phyloP scores from a whole-genome alignment of 2,888 invertebrate species.

The Lagria hirta region DNA sequence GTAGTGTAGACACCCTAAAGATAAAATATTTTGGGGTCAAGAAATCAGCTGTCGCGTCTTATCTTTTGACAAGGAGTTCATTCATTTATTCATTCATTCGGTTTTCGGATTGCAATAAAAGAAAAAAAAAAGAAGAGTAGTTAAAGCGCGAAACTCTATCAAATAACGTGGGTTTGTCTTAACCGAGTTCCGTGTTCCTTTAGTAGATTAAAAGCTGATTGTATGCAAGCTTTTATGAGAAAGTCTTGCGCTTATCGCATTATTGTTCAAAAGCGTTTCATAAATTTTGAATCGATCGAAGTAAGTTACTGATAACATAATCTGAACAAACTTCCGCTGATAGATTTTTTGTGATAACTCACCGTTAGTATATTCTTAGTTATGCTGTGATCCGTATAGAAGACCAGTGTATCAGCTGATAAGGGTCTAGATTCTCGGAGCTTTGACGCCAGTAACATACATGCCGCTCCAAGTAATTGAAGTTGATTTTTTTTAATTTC shows the following conservation, averaged over 20 bases:
- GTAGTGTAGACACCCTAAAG: constrained; percentile 4
- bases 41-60: constrained; percentile 39
- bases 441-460: constrained; percentile 91
- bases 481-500: constrained; percentile 82
- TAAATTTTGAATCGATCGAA: constrained; percentile 22
- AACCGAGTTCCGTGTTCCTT: background rate
- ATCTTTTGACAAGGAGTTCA: constrained; percentile 33
- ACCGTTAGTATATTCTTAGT: constrained; percentile 84
- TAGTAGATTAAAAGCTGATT: constrained; percentile 3
- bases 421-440: constrained; percentile 83
- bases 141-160: constrained; percentile 5
- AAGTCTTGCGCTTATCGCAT: constrained; percentile 11
- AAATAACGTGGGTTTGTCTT: background rate
- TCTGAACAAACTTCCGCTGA: constrained; percentile 36
- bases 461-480: constrained; percentile 89
- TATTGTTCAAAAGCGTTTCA: constrained; percentile 9
- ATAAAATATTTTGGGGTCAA: constrained; percentile 18
- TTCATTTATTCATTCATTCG: constrained; percentile 34
- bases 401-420: constrained; percentile 78
- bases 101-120: too few species aligned
- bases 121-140: too few species aligned
- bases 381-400: constrained; percentile 94
- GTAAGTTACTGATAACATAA: constrained; percentile 35
- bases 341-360: constrained; percentile 57
- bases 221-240: constrained; percentile 1